Evolutionary conservation across 2,113 vertebrate species (phyloP).

Genomic region (Beaufortia kweichowensis): DNA sequence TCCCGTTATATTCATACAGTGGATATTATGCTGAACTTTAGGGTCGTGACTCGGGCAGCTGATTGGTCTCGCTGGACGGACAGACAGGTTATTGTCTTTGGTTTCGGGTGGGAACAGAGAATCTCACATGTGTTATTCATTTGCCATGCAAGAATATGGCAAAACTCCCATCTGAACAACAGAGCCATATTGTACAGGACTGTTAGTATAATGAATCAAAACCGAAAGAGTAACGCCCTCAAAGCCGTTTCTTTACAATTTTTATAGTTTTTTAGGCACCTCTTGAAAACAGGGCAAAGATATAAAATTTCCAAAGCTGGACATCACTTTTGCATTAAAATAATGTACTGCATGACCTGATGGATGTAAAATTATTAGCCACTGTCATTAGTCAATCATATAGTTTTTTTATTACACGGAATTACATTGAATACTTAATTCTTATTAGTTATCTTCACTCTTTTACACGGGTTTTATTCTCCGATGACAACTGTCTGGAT

Average conservation of each 20-base stretch:
- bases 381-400: too few relatives aligned
- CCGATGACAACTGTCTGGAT: too few relatives aligned
- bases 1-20: background rate
- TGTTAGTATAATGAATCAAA: conserved; percentile 20
- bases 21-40: conserved; percentile 13
- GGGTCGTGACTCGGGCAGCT: background rate
- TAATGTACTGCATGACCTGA: too few relatives aligned
- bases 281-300: too few relatives aligned
- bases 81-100: conserved; percentile 18
- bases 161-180: background rate
- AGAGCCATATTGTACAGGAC: conserved; percentile 6
- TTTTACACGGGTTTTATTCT: too few relatives aligned
- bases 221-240: background rate
- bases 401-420: too few relatives aligned
- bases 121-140: conserved; percentile 15
- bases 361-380: too few relatives aligned
- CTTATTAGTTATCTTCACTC: too few relatives aligned
- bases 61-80: background rate
- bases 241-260: background rate
- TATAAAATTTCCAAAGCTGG: too few relatives aligned
- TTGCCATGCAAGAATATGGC: conserved; percentile 23
- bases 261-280: background rate
- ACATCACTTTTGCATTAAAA: too few relatives aligned
- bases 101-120: background rate
- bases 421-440: too few relatives aligned